These are phyloP conservation scores for Callyntrura sp. DNA, from an alignment of 2,888 invertebrate genomes.

Conservation along the genomic window DNA sequence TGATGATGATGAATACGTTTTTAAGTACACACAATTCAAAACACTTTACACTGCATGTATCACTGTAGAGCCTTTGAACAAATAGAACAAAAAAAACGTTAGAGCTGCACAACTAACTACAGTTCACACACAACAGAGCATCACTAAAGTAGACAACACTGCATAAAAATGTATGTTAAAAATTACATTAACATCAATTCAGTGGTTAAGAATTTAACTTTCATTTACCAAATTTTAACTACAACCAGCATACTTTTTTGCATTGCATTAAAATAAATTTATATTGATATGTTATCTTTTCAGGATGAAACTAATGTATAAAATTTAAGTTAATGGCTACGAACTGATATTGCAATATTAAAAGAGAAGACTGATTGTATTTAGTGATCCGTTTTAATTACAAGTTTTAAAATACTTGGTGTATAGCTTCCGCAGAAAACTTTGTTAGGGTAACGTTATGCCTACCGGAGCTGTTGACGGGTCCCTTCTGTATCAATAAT, in stretches of 20 bases:
- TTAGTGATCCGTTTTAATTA: not conserved
- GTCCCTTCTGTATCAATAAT: too few species aligned
- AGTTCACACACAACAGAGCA: not conserved
- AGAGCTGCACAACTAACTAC: not conserved
- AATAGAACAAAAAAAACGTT: not conserved
- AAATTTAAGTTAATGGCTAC: not conserved
- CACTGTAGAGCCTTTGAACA: not conserved
- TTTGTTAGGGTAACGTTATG: too few species aligned
- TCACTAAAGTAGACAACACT: not conserved
- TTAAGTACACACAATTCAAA: not conserved
- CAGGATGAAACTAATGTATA: not conserved
- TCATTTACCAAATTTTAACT: not conserved
- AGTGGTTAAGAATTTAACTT: not conserved
- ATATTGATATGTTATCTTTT: slow-evolving; percentile 25
- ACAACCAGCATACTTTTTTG: not conserved
- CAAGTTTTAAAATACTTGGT: too few species aligned
- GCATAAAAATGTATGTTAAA: not conserved
- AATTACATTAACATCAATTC: not conserved
- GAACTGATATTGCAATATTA: not conserved
- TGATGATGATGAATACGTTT: not conserved
- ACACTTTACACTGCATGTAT: too few species aligned
- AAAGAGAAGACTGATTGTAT: slow-evolving; percentile 9
- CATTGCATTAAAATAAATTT: not conserved
- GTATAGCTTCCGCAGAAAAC: too few species aligned
- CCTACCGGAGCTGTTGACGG: too few species aligned